Base-by-base conservation (phyloP, 2,113 vertebrate species). In the Cranoglanis bouderius region DNA sequence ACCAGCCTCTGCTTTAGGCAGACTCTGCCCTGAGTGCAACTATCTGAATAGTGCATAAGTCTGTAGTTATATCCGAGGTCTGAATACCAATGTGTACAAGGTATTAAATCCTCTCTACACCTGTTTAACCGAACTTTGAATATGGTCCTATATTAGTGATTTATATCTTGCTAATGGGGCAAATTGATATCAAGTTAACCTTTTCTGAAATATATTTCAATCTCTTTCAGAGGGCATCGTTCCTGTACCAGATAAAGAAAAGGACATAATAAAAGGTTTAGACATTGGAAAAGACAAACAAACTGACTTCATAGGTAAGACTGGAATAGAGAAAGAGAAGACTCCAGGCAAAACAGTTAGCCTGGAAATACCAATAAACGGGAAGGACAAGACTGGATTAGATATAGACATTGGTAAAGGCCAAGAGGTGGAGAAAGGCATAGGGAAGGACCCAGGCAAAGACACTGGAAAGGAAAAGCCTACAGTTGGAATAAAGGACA, bases 191-290 rank as follows among this genome's bases (percentile, higher is more conserved):
- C 26, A 51, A 53, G 43, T n/a, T 80, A 53, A 83, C 24, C 24
- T 61, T 61, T 61, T 26, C 2, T 82, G 26, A 49, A 78, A n/a
- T 18, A 49, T 51, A 78, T 51, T 57, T 13, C 5, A 82, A 59
- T 83, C 4, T 83, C 10, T 83, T 89, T 43, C 93, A 96, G 95
- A 95, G 49, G 94, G 94, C 51, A 93, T 93, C 2, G 92, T 95
- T 32, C 88, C 89, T 46, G 90, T 92, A 81, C 90, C 92, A 82
- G 95, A 93, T 85, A 93, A 93, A 59, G 91, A 94, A 82, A 92
- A 84, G 88, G 91, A 86, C 32, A 92, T 91, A 32, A 70, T 3
- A 38, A 92, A 90, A 92, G 91, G 63, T 3, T 90, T 85, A 88
- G 90, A 88, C 2, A 70, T 40, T 3, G 92, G 87, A 86, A 87